phyloP scores from a whole-genome alignment of 1,140 invertebrate genomes.

The Ridgeia piscesae region DNA sequence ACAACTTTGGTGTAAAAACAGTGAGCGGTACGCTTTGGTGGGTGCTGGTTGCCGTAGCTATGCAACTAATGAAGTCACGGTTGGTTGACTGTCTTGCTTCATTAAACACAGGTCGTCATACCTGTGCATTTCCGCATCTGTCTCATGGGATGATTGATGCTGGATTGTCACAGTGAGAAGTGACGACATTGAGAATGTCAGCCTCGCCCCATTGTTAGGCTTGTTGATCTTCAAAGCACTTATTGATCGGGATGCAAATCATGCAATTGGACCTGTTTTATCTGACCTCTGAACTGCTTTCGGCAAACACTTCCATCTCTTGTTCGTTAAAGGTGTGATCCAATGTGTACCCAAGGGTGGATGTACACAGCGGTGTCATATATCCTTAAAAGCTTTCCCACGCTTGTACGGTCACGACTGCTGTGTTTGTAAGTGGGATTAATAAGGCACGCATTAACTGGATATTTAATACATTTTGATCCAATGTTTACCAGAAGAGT shows the following conservation, averaged over 20 bases:
- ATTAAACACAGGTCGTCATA: neutral
- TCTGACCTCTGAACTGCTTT: neutral
- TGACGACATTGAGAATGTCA: neutral
- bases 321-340: neutral
- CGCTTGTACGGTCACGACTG: neutral
- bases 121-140: neutral
- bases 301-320: neutral
- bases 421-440: neutral
- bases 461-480: neutral
- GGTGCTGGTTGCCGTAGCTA: neutral
- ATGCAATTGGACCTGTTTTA: neutral
- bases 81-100: neutral
- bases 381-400: neutral
- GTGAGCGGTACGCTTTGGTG: neutral
- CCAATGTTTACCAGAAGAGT: neutral
- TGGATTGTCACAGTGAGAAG: neutral
- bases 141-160: neutral
- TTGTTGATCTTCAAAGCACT: neutral
- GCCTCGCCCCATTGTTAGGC: neutral
- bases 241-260: neutral
- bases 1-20: constrained; percentile 1
- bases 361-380: neutral
- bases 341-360: neutral
- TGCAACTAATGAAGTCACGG: neutral
- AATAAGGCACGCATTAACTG: neutral